These are phyloP conservation scores for Plecotus auritus DNA, from an alignment of 2,113 vertebrate genomes.

Conservation along the genomic window DNA sequence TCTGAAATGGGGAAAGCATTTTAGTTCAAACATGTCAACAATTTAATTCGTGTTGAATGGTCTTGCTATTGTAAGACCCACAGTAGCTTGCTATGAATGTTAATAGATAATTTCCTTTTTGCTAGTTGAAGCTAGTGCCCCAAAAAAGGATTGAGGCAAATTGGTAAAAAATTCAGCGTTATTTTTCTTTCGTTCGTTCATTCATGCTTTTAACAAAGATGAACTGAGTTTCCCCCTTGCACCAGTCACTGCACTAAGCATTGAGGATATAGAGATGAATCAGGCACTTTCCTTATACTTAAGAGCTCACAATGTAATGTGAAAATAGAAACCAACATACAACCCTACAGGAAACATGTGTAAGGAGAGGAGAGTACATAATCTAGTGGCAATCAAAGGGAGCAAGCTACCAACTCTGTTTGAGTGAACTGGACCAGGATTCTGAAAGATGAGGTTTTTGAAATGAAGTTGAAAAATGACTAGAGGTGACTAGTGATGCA, in stretches of 20 bases:
- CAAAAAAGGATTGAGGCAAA: neutral
- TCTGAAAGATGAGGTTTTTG: neutral
- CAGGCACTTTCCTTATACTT: neutral
- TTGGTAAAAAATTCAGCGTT: neutral
- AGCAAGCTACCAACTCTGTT: neutral
- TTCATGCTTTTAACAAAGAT: neutral
- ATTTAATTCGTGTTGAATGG: conserved; percentile 12
- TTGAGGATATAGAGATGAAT: neutral
- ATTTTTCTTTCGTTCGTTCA: conserved; percentile 4
- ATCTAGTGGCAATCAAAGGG: neutral
- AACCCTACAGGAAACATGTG: neutral
- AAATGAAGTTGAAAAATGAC: neutral
- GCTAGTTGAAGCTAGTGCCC: conserved; percentile 27
- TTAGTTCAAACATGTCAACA: conserved; percentile 33
- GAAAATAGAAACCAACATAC: neutral
- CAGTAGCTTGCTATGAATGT: conserved; percentile 22
- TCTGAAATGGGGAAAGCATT: neutral
- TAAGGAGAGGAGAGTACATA: neutral
- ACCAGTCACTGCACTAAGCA: neutral
- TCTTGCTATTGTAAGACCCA: conserved; percentile 52
- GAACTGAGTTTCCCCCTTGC: neutral
- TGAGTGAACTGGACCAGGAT: neutral
- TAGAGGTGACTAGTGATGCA: neutral
- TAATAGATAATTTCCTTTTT: conserved; percentile 64
- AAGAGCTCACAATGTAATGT: neutral